Evolutionary conservation across 2,888 invertebrate species (phyloP), one percentile per base, ranked within the genome.

Genomic region (Coelogynopora nodosa): DNA sequence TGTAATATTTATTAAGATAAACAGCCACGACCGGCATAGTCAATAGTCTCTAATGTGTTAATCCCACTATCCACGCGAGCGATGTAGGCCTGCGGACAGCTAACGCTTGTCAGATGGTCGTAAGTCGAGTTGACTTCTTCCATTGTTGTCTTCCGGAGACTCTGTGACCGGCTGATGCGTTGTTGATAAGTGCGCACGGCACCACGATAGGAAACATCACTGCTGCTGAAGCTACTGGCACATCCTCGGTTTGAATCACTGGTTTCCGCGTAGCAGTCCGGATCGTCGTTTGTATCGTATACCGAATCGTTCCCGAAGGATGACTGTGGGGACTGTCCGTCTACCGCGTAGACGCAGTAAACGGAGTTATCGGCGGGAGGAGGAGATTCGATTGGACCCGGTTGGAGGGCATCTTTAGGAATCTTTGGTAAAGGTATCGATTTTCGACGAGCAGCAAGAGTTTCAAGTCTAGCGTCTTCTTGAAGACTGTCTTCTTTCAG

Each of bases 281-380:
- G 74, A 26, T 74, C 23, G 23, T 74, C 74, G 5, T 10, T 74
- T 26, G 74, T 74, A 26, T 74, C 74, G 74, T 74, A 74, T n/a
- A 74, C 74, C 23, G 74, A 74, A 26, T 74, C 74, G 2, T 5
- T 26, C 23, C 23, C 74, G 23, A 13, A 2, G 27, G 74, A 74
- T 5, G 23, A 74, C 18, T 10, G 2, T 5, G 74, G 5, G 2
- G 74, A 23, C 2, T 13, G 2, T 18, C 18, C 10, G 74, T 74
- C 74, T 5, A 74, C 74, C 18, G 74, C 74, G 74, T 74, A 74
- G 2, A 74, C 74, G 27, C 74, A 74, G 74, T 74, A 74, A 5
- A 74, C 23, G 2, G 74, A 74, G 2, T 2, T 74, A 23, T 74
- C 74, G 23, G 10, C 2, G 2, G 74, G 74, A 5, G 23, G 2